Evolutionary conservation across 92 coral and sea anemone species (phyloP).

Genomic region (Muricea muricata): DNA sequence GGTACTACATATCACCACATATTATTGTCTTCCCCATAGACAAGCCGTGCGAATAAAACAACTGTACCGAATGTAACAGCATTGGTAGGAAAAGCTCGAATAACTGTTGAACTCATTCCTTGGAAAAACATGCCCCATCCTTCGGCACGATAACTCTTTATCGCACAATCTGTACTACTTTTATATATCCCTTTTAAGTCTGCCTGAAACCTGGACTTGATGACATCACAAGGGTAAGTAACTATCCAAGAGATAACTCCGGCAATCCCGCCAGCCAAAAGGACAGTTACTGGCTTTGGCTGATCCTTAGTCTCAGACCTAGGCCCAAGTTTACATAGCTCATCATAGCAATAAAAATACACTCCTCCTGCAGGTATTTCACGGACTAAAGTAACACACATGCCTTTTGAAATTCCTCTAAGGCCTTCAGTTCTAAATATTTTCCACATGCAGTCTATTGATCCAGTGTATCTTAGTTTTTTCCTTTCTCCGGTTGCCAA

Average conservation of each 20-base stretch:
- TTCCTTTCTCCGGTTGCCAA: conserved; percentile 60
- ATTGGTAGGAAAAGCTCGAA: conserved; percentile 89
- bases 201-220: conserved; percentile 94
- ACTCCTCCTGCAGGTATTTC: conserved; percentile 85
- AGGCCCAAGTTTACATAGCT: conserved; percentile 60
- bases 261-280: conserved; percentile 89
- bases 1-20: neutral
- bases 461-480: conserved; percentile 73
- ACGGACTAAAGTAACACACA: conserved; percentile 62
- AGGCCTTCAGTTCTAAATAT: conserved; percentile 74
- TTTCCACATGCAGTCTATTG: conserved; percentile 83
- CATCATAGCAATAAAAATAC: conserved; percentile 85
- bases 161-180: conserved; percentile 76
- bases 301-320: conserved; percentile 47
- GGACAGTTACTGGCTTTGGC: conserved; percentile 61
- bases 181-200: conserved; percentile 85
- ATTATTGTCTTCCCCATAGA: neutral
- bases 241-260: conserved; percentile 86
- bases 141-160: conserved; percentile 76
- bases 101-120: conserved; percentile 81
- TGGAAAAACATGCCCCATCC: conserved; percentile 75
- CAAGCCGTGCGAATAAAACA: conserved; percentile 29
- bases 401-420: conserved; percentile 82
- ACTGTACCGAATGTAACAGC: conserved; percentile 75
- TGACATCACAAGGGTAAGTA: conserved; percentile 87